Base-by-base conservation (phyloP, 2,888 invertebrate genomes). In the Andrena marginata region DNA sequence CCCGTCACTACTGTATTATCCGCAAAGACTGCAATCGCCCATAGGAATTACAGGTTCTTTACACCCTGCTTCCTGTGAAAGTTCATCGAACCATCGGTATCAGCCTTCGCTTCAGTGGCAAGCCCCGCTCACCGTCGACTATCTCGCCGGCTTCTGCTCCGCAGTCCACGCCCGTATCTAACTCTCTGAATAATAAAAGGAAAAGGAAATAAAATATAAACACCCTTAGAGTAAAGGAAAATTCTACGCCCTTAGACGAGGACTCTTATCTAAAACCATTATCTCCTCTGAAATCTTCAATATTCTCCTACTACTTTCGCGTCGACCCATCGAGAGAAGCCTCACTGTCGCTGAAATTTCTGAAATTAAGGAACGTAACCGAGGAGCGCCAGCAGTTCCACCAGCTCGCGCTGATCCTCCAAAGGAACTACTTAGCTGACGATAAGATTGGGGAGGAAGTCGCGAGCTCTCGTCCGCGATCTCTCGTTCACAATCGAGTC, bases 201-300 rank as follows among this genome's bases (percentile, higher is more conserved):
- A 23, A 54, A 56, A 56, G 56, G 56, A 56, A 26, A 4, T 2
- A 26, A 3, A 4, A 26, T 31, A 20, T 26, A 35, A 23, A 62
- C n/a, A 56, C 49, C 56, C 72, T 48, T 80, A 80, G 29, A 64
- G 20, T 54, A 73, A 56, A 51, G 13, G 13, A 8, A 29, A 8
- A 62, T 33, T 33, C 35, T 63, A 31, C 64, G 33, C 31, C 67
- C 20, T 29, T 54, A 56, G 54, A 33, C 16, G 16, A 16, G 54
- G 31, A 56, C 54, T 54, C 56, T 16, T 54, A 54, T 54, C 31
- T 54, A 51, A 68, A 54, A 73, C n/a, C 23, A 65, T 65, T 29
- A 35, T 35, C 51, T 73, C 51, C 16, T 64, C 54, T 29, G 29
- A 23, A 64, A 35, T 42, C 56, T 73, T 65, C 20, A n/a, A 56